Evolutionary conservation across 1,140 invertebrate genomes (phyloP).

Genomic region (Druon quercuslanigerum): DNA sequence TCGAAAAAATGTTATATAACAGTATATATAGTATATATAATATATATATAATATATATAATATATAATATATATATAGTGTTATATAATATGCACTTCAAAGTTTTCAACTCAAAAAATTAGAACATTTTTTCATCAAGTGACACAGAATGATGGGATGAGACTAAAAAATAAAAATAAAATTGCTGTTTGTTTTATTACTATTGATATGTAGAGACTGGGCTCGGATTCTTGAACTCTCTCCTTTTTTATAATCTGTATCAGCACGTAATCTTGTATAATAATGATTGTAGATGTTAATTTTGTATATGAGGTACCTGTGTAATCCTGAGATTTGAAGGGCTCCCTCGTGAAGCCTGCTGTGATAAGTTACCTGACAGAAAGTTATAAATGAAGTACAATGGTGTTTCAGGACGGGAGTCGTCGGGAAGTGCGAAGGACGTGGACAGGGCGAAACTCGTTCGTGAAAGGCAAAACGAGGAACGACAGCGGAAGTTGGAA

Average conservation of each 20-base stretch:
- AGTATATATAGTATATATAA: too few species aligned
- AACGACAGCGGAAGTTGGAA: conserved; percentile 88
- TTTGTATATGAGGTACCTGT: neutral
- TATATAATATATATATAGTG: too few species aligned
- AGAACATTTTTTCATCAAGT: too few species aligned
- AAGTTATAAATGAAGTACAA: conserved; percentile 26
- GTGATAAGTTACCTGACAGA: conserved; percentile 3
- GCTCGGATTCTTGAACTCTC: neutral
- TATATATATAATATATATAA: too few species aligned
- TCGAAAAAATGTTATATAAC: too few species aligned
- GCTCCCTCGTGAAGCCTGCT: neutral
- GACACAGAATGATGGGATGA: too few species aligned
- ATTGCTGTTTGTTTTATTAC: too few species aligned
- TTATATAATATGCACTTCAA: too few species aligned
- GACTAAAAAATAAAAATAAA: too few species aligned
- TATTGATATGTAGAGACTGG: too few species aligned
- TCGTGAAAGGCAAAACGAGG: conserved; percentile 89
- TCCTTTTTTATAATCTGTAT: neutral
- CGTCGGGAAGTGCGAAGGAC: conserved; percentile 67
- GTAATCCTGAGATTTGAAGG: conserved; percentile 1
- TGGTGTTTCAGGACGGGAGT: conserved; percentile 67
- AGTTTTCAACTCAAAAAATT: too few species aligned
- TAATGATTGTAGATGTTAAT: neutral
- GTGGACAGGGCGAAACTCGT: conserved; percentile 76
- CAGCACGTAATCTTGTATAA: neutral